Base-by-base conservation (phyloP, 35 echinoderm and acorn worm species). In the Chiridota heheva region DNA sequence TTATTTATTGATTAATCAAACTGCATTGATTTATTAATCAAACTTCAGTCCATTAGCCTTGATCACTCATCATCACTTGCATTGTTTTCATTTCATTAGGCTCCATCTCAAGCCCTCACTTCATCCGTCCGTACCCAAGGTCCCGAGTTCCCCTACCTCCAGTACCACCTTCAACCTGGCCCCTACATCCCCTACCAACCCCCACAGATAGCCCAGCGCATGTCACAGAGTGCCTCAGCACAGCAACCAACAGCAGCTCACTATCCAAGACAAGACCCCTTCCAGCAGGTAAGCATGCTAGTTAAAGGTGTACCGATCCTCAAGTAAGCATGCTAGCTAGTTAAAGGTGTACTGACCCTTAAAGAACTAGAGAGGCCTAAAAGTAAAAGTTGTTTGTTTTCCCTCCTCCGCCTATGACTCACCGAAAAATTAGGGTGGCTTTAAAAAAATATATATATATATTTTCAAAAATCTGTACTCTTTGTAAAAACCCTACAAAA, bases 181-280 rank as follows among this genome's bases (percentile, higher is more conserved):
- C 94, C 94, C n/a, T 97, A 97, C 81, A 91, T 97, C 80, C 94
- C 94, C 0, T 91, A 91, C 59, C 94, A 91, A 37, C 94, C 94
- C 2, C 89, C 94, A 4, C 94, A 97, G 72, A 91, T 97, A 27
- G 94, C 94, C 26, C 94, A 97, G 82, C 81, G 94, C 60, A 74
- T 97, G 18, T 84, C 88, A 33, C 83, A 90, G 30, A 90, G 70
- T 37, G 66, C 87, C 68, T 63, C 80, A 53, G 72, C 73, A 26
- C 89, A 83, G 44, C 79, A 24, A 24, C 47, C 73, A 28, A 40
- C 43, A 34, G 44, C 73, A 4, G 76, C 49, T 8, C 94, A 97
- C 61, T 97, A 97, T 65, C 88, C 88, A 3, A 83, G 89, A 73
- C 89, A 80, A 58, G 94, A 97, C 44, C 94, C 94, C 28, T 97